Percentiles rank a stretch among this genome's conserved stretches.
phyloP scores from a whole-genome alignment of 53 echinoderm and acorn worm species.

The Zoroaster sp. region DNA sequence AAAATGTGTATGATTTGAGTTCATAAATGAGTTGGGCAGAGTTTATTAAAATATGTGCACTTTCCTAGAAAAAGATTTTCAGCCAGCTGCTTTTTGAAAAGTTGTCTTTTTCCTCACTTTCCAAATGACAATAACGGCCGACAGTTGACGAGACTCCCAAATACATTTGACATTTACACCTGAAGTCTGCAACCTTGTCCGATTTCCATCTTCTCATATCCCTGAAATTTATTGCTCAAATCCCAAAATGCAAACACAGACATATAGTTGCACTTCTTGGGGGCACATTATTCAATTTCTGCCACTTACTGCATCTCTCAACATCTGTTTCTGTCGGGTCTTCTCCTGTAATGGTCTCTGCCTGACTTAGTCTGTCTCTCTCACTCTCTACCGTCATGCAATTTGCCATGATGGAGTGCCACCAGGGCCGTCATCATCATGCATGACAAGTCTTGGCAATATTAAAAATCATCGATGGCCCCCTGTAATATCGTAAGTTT shows the following conservation, averaged over 20 bases:
- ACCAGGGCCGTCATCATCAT: conserved; percentile 12
- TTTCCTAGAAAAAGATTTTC: too few species aligned
- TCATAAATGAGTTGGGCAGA: too few species aligned
- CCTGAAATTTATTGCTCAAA: neutral
- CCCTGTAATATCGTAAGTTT: neutral
- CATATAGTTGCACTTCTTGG: neutral
- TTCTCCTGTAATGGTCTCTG: neutral
- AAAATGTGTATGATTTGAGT: too few species aligned
- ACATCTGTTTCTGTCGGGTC: neutral
- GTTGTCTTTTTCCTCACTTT: neutral
- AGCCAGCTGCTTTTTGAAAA: too few species aligned
- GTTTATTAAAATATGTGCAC: too few species aligned
- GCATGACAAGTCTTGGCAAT: conserved; percentile 19
- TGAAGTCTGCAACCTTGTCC: too few species aligned
- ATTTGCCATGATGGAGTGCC: conserved; percentile 50
- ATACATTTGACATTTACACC: neutral
- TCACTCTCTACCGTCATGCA: neutral
- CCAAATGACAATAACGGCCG: neutral
- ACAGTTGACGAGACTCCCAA: neutral
- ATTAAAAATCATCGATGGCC: conserved; percentile 35
- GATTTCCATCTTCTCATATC: neutral
- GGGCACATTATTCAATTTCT: neutral
- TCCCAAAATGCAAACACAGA: neutral
- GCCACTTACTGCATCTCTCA: neutral
- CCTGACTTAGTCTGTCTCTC: neutral